These are phyloP conservation scores for Drosophila seguyi DNA, from an alignment of 1,140 invertebrate genomes.

Conservation along the genomic window DNA sequence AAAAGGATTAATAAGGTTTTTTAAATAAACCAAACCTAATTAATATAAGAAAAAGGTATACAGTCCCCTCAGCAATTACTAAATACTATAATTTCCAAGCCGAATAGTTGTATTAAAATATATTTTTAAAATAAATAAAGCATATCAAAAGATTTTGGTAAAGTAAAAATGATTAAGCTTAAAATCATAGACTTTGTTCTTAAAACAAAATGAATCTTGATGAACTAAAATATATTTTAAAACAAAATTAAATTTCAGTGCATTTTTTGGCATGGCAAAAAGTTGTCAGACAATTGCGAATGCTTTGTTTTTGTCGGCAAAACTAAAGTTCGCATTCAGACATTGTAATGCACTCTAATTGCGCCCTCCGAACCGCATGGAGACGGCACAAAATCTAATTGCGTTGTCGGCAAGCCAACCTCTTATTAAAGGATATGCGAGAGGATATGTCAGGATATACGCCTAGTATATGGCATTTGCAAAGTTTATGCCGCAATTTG, in stretches of 20 bases:
- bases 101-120: not conserved
- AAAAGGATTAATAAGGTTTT: too few species aligned
- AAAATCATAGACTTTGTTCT: not conserved
- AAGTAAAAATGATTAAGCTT: too few species aligned
- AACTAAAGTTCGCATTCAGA: constrained; percentile 38
- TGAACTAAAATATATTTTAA: too few species aligned
- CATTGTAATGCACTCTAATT: constrained; percentile 63
- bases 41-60: too few species aligned
- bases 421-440: constrained; percentile 45
- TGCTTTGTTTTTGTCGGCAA: constrained; percentile 23
- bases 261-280: not conserved
- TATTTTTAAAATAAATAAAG: not conserved
- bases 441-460: constrained; percentile 3
- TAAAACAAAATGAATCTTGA: not conserved
- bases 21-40: too few species aligned
- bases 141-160: too few species aligned
- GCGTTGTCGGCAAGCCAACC: constrained; percentile 9
- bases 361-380: constrained; percentile 16
- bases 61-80: too few species aligned
- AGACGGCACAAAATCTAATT: constrained; percentile 20
- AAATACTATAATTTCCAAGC: too few species aligned
- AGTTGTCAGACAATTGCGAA: constrained; percentile 39
- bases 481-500: constrained; percentile 47
- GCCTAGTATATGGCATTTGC: constrained; percentile 22
- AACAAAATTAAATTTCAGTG: not conserved